Percentiles rank a stretch among this genome's conserved stretches.
These are phyloP conservation scores for Laspeyria flexula DNA, from an alignment of 2,888 invertebrate genomes.

Conservation along the genomic window DNA sequence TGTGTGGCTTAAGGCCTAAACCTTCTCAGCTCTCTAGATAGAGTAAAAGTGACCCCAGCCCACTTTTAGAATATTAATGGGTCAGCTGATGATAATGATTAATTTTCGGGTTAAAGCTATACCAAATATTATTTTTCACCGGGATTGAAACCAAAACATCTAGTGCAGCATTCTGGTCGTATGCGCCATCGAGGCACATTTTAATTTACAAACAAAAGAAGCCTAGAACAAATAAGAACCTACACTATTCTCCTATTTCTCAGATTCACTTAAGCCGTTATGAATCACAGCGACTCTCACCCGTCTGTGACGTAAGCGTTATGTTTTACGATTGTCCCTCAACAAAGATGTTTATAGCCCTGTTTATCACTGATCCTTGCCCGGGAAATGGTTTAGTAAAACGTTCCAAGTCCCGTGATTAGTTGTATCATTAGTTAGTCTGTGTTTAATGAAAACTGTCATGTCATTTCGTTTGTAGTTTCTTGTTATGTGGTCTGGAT, in stretches of 20 bases:
- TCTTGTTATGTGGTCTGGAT: background rate
- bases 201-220: too few species aligned
- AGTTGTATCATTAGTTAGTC: constrained; percentile 15
- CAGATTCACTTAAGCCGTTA: background rate
- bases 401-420: constrained; percentile 29
- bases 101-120: too few species aligned
- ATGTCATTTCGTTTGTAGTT: background rate
- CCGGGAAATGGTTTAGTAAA: constrained; percentile 28
- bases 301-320: background rate
- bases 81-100: too few species aligned
- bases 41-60: too few species aligned
- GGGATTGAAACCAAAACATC: too few species aligned
- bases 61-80: too few species aligned
- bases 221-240: background rate
- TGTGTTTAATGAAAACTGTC: constrained; percentile 1
- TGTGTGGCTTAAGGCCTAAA: too few species aligned
- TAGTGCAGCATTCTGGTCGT: too few species aligned
- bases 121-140: too few species aligned
- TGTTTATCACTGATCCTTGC: constrained; percentile 36
- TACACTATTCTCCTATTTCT: background rate
- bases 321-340: constrained; percentile 14
- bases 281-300: constrained; percentile 2
- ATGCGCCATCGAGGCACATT: too few species aligned
- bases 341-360: constrained; percentile 25
- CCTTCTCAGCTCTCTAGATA: too few species aligned